A percentile compares a stretch with the other conserved stretches of the same genome.
These are phyloP conservation scores for Delia radicum DNA, from an alignment of 1,140 invertebrate genomes.

Conservation along the genomic window DNA sequence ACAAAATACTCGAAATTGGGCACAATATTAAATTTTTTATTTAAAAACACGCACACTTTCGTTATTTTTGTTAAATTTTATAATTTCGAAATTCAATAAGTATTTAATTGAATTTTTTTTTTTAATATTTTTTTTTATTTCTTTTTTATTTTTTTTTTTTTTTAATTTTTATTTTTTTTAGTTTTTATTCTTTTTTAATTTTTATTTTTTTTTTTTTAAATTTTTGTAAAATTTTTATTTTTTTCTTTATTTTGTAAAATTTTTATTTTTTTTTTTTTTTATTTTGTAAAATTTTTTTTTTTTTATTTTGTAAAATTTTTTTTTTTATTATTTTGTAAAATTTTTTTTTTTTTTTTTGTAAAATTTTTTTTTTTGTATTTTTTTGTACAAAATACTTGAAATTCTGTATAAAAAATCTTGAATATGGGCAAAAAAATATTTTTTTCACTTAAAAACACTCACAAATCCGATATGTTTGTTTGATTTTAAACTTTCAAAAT, in stretches of 20 bases:
- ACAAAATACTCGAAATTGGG: no score
- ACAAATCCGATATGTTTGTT: no score
- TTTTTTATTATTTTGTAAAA: background rate
- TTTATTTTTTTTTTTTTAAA: background rate
- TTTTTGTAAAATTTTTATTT: background rate
- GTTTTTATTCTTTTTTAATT: background rate
- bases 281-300: background rate
- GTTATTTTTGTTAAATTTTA: no score
- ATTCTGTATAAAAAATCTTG: background rate
- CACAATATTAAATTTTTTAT: no score
- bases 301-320: background rate
- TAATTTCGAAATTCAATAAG: no score
- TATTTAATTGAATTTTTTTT: no score
- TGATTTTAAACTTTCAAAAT: no score
- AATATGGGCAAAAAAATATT: background rate
- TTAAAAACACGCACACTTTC: no score
- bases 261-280: background rate
- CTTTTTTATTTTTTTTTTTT: no score
- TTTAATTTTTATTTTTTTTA: no score
- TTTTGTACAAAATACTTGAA: constrained; percentile 1
- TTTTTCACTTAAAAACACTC: background rate
- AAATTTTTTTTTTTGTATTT: background rate
- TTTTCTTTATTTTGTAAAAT: background rate
- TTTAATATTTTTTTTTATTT: no score
- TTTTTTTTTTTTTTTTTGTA: background rate